Evolutionary conservation across 2,113 vertebrate species (phyloP).

Genomic region (Climacteris rufus): DNA sequence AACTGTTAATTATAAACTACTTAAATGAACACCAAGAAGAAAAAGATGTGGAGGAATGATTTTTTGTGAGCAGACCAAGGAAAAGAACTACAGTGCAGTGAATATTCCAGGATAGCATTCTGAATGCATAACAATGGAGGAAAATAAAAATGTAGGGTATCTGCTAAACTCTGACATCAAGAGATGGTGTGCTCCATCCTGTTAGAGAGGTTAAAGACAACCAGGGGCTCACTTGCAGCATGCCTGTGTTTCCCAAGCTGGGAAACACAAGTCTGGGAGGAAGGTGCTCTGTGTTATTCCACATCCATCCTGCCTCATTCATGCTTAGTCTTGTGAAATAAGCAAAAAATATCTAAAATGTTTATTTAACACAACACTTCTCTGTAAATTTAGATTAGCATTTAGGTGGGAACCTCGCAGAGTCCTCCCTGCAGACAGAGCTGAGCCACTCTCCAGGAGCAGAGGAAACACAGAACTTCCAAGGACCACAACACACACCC

Average conservation of each 20-base stretch:
- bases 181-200: background rate
- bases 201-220: background rate
- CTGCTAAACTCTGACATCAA: background rate
- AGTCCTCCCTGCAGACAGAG: background rate
- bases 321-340: background rate
- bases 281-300: background rate
- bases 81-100: background rate
- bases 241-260: background rate
- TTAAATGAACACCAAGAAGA: background rate
- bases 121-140: background rate
- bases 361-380: background rate
- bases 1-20: background rate
- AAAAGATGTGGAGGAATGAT: background rate
- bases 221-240: background rate
- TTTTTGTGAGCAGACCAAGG: background rate
- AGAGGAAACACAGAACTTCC: rapidly evolving
- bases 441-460: background rate
- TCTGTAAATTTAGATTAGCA: background rate
- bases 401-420: background rate
- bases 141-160: background rate
- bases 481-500: rapidly evolving
- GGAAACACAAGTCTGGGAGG: background rate
- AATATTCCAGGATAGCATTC: background rate
- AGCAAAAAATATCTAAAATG: background rate
- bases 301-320: background rate